A percentile compares a stretch with the other conserved stretches of the same genome.
Conservation (phyloP, 2,797 vertebrate species). For the Champsocephalus esox region DNA sequence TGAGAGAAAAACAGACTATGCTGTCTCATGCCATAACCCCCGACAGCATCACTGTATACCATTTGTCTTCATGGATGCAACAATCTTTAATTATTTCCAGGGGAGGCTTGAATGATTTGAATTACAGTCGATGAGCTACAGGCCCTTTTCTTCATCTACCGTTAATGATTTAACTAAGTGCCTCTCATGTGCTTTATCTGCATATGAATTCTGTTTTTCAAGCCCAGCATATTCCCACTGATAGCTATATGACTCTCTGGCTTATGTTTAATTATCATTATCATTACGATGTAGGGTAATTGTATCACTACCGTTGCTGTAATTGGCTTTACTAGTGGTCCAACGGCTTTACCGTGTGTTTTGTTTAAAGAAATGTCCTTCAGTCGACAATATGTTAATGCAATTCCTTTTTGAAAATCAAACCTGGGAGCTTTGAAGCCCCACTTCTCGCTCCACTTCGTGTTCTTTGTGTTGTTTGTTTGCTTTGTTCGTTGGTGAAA, state of each 20-base stretch:
- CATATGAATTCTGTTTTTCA: conserved; percentile 57
- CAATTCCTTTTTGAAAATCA: conserved; percentile 62
- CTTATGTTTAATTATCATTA: conserved; percentile 59
- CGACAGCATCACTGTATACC: conserved; percentile 31
- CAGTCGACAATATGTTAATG: conserved; percentile 70
- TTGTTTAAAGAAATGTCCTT: conserved; percentile 52
- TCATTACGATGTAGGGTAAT: conserved; percentile 59
- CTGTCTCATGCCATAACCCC: conserved; percentile 45
- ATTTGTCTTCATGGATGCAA: conserved; percentile 67
- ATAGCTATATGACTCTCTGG: conserved; percentile 49
- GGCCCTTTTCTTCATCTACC: conserved; percentile 65
- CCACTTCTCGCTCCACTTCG: conserved; percentile 30
- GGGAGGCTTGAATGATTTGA: conserved; percentile 63
- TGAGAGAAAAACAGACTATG: conserved; percentile 27
- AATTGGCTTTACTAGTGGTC: conserved; percentile 53
- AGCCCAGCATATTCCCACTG: conserved; percentile 47
- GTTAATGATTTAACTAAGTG: conserved; percentile 75
- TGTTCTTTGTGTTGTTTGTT: conserved; percentile 71
- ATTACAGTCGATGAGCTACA: conserved; percentile 60
- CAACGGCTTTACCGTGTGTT: conserved; percentile 19
- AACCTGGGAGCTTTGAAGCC: conserved; percentile 70
- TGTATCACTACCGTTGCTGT: conserved; percentile 43
- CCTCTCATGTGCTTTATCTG: conserved; percentile 65
- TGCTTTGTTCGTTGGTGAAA: conserved; percentile 68
- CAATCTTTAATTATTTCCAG: conserved; percentile 68